Percentiles rank a stretch among this genome's conserved stretches.
These are phyloP conservation scores for Ammodramus savannarum DNA, from an alignment of 2,113 vertebrate species.

Conservation along the genomic window DNA sequence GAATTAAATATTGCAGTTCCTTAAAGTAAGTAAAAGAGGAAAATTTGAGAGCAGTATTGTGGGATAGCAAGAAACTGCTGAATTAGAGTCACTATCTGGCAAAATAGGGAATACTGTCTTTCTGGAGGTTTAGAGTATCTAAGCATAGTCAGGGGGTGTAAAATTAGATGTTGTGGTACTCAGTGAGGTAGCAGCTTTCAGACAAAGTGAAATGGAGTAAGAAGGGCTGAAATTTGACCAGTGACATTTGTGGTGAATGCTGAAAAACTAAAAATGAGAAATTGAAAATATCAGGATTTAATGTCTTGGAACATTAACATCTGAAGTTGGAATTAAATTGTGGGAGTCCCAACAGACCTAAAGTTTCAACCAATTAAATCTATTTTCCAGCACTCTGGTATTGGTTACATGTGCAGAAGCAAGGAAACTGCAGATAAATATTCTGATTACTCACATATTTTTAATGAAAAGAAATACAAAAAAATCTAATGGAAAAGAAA, in stretches of 20 bases:
- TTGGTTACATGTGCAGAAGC: neutral
- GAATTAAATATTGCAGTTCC: neutral
- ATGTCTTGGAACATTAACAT: neutral
- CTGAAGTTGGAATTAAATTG: neutral
- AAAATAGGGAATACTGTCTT: neutral
- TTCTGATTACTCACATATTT: constrained; percentile 16
- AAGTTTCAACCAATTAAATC: neutral
- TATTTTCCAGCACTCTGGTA: neutral
- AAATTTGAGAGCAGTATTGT: neutral
- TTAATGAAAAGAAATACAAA: constrained; percentile 9
- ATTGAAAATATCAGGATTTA: neutral
- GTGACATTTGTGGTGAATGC: neutral
- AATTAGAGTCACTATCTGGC: neutral
- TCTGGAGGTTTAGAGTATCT: neutral
- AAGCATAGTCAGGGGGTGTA: neutral
- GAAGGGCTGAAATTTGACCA: neutral
- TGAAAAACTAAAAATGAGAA: neutral
- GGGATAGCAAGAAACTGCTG: neutral
- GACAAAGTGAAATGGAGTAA: neutral
- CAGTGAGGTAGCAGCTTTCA: neutral
- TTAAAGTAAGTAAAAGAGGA: neutral
- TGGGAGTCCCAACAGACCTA: neutral
- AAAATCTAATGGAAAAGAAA: constrained; percentile 50
- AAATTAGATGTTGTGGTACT: neutral
- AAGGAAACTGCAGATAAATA: neutral